These are phyloP conservation scores for Florisuga fusca DNA, from an alignment of 2,797 vertebrate genomes.

Conservation along the genomic window DNA sequence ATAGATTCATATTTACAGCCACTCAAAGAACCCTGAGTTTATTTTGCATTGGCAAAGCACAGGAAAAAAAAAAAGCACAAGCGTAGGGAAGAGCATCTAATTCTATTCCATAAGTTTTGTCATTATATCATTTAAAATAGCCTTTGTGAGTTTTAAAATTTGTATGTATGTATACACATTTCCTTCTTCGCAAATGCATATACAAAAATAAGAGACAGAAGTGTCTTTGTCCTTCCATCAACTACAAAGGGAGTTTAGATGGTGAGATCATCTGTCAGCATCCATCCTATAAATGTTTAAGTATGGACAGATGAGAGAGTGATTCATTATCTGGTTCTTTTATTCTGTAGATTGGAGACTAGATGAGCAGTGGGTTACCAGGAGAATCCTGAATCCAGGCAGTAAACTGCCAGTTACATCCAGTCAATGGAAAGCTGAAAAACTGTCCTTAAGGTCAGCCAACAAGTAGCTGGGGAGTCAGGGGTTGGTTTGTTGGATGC, in stretches of 20 bases:
- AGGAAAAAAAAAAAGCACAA: not conserved
- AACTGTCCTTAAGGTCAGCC: not conserved
- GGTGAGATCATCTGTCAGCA: conserved; percentile 60
- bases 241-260: conserved; percentile 40
- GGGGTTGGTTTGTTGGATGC: not conserved
- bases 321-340: conserved; percentile 41
- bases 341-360: not conserved
- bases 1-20: not conserved
- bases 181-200: not conserved
- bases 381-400: not conserved
- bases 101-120: not conserved
- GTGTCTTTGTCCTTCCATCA: not conserved
- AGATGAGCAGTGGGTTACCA: not conserved
- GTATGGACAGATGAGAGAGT: conserved; percentile 32
- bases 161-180: not conserved
- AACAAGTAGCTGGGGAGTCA: not conserved
- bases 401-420: not conserved
- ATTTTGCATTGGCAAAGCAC: not conserved
- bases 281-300: conserved; percentile 42
- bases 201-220: not conserved
- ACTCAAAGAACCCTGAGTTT: not conserved
- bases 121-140: not conserved
- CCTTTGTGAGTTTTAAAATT: not conserved
- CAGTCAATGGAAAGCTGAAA: not conserved
- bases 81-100: not conserved